phyloP scores from a whole-genome alignment of 2,888 invertebrate genomes.

The Luperina nickerlii region DNA sequence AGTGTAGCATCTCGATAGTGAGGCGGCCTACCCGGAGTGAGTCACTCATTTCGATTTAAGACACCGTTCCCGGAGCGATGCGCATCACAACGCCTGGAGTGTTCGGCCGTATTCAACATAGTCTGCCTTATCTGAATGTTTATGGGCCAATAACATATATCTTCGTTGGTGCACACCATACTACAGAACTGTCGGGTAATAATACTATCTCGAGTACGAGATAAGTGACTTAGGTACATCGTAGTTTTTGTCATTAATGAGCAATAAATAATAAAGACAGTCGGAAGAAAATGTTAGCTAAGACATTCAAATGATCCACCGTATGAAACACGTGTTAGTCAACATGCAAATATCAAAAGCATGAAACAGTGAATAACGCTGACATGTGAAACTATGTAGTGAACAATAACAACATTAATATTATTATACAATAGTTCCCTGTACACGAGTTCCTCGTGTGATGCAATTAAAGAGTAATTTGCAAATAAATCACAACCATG shows the following conservation, averaged over 20 bases:
- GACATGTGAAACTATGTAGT: constrained; percentile 52
- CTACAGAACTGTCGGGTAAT: constrained; percentile 4
- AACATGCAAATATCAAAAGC: constrained; percentile 59
- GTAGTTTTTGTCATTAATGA: constrained; percentile 7
- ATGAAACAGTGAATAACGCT: constrained; percentile 60
- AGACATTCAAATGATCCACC: constrained; percentile 17
- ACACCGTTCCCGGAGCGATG: constrained; percentile 47
- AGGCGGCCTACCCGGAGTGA: constrained; percentile 39
- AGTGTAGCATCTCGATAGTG: constrained; percentile 20
- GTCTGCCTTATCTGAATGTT: constrained; percentile 39
- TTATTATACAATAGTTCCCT: constrained; percentile 37
- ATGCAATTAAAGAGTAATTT: constrained; percentile 16
- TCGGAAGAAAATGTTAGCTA: constrained; percentile 10
- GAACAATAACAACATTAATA: constrained; percentile 54
- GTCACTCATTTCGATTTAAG: constrained; percentile 60
- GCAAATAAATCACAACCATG: constrained; percentile 41
- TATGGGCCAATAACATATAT: constrained; percentile 26
- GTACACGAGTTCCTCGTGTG: constrained; percentile 23
- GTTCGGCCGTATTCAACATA: constrained; percentile 21
- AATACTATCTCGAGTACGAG: constrained; percentile 13
- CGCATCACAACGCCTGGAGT: constrained; percentile 32
- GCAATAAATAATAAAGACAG: constrained; percentile 12
- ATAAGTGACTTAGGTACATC: constrained; percentile 2
- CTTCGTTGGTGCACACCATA: constrained; percentile 20
- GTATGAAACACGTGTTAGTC: constrained; percentile 45